Evolutionary conservation across 64 coral and sea anemone species (phyloP), one percentile per base, ranked within the genome.

Genomic region (Montipora efflorescens): DNA sequence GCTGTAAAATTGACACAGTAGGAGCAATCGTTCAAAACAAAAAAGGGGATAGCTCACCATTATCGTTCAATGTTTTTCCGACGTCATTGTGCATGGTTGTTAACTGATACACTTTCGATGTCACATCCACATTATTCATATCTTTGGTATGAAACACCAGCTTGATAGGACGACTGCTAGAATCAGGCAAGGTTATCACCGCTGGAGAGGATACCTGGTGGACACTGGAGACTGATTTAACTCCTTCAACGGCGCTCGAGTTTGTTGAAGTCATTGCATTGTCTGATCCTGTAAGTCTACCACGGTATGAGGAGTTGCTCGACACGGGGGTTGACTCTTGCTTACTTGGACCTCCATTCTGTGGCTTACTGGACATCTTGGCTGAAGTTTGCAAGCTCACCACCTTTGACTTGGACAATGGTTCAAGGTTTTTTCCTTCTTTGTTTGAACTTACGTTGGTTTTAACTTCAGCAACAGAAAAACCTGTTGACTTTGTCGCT

Each of bases 81-180:
- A 21, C 3, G 12, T 22, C 18, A 50, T 49, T 67, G 16, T 3
- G 7, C 5, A 18, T 10, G 4, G 3, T 20, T 85, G 44, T 6
- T 85, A 59, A 12, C 7, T 85, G 82, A 22, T 45, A 67, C 12
- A 2, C 59, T 46, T 71, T 3, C 10, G 57, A 21, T 47, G 16
- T 7, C 14, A 7, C 15, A 2, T 71, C 16, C 36, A 64, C 68
- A 19, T 45, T 64, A 22, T 86, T 47, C 82, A 72, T 50, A n/a
- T 72, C 82, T 50, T 48, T n/a, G 14, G 50, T 44, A 20, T 86
- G 64, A 50, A 86, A 71, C 47, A 86, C 64, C 21, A 86, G 66
- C 82, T 86, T 86, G 11, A 86, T 86, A 10, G 82, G 82, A 48
- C 66, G 82, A 50, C 66, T 86, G 46, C 47, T 86, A 11, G 82